These are phyloP conservation scores for Lamellibrachia luymesi DNA, from an alignment of 1,140 invertebrate genomes.

Conservation along the genomic window DNA sequence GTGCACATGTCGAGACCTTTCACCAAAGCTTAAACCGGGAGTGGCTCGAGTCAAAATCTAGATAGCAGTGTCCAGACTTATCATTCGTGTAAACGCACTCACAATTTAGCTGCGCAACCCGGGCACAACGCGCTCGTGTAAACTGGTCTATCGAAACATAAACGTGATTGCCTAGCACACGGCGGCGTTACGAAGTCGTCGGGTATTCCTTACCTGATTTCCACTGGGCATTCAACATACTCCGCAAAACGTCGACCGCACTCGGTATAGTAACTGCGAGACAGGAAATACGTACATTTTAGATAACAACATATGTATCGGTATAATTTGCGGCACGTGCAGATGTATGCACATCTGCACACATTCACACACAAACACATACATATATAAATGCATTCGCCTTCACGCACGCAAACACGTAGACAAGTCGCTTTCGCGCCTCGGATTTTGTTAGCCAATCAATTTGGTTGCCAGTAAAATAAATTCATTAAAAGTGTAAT, in stretches of 20 bases:
- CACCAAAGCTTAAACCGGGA: no score
- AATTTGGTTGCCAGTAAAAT: no score
- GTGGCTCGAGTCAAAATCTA: no score
- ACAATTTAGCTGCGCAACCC: no score
- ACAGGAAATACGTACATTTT: neutral
- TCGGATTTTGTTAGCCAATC: no score
- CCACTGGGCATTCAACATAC: neutral
- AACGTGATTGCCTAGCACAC: neutral
- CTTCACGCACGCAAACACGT: neutral
- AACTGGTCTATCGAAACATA: neutral
- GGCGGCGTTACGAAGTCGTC: neutral
- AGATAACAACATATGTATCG: neutral
- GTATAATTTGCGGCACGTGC: neutral
- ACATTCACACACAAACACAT: neutral
- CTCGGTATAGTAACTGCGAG: neutral
- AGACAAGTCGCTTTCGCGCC: no score
- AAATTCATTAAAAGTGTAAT: no score
- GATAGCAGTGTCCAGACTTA: no score
- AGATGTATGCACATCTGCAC: neutral
- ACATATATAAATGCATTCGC: neutral
- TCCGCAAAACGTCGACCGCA: neutral
- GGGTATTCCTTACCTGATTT: neutral
- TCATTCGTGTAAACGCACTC: no score
- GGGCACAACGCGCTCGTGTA: no score
- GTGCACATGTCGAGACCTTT: no score